Base-by-base conservation (phyloP, 2,113 vertebrate species). In the Sturnus vulgaris region DNA sequence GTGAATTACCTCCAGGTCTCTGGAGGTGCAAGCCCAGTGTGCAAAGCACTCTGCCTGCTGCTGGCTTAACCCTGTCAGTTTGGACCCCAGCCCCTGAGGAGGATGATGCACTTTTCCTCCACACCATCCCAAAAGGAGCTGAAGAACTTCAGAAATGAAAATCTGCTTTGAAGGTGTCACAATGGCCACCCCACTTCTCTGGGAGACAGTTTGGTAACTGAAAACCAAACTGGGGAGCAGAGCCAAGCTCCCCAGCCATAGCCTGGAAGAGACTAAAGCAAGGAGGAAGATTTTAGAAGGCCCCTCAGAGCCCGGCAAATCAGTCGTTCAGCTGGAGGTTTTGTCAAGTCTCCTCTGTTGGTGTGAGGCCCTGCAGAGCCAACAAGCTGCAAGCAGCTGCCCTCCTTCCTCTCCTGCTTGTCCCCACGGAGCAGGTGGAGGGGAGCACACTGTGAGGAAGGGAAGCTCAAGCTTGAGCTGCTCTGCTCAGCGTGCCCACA, bases 401-500 rank as follows among this genome's bases (percentile, higher is more conserved):
- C 47, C 52, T 79, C 80, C 78, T 80, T 69, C 88, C 57, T 88
- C 73, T 37, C 39, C 82, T 75, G 28, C 82, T 33, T 55, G 12
- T 86, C 68, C 55, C 88, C 27, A 4, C 31, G 93, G 86, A 63
- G 94, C 94, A 96, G 85, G 82, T 15, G 37, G 87, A 94, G 96
- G 71, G 76, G 21, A 28, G 0, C 70, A 61, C 68, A 20, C 59
- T 8, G n/a, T 82, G 95, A 96, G 86, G 93, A 95, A 96, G 92
- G 79, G 85, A 84, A 96, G 86, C 84, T 95, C 28, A 49, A 53
- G 40, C 27, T 46, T 8, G 39, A 46, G 33, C n/a, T 68, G 35
- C 46, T 77, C 76, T 95, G 91, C 89, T 96, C 78, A 68, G 92
- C 10, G 37, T 94, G 71, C 87, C 83, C 86, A 89, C 75, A 71